These are phyloP conservation scores for Camponotus fellah DNA, from an alignment of 2,888 invertebrate species.

Conservation along the genomic window DNA sequence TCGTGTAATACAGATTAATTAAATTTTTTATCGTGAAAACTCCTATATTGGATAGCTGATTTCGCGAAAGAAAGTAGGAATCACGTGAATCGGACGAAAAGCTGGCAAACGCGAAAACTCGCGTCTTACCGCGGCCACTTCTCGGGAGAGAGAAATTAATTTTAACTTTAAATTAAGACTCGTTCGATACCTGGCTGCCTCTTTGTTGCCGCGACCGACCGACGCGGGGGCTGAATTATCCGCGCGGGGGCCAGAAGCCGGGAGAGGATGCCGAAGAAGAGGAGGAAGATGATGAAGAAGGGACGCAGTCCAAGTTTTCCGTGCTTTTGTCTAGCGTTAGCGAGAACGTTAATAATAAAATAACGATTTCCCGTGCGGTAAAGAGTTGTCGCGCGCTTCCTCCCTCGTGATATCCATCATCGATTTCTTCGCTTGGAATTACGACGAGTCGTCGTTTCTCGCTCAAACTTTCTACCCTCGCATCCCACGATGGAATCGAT, in stretches of 20 bases:
- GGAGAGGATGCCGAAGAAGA: constrained; percentile 48
- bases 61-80: constrained; percentile 49
- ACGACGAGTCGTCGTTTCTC: constrained; percentile 28
- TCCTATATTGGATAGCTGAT: constrained; percentile 15
- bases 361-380: constrained; percentile 51
- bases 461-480: constrained; percentile 5
- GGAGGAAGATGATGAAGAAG: constrained; percentile 41
- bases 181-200: constrained; percentile 83
- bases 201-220: constrained; percentile 82
- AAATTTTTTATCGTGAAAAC: constrained; percentile 28
- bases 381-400: constrained; percentile 59
- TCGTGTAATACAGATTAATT: constrained; percentile 5
- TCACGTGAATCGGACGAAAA: constrained; percentile 61
- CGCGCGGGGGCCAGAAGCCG: constrained; percentile 57
- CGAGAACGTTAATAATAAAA: constrained; percentile 73
- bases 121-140: constrained; percentile 25
- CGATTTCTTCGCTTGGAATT: constrained; percentile 49
- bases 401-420: constrained; percentile 27
- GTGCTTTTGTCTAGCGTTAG: constrained; percentile 84
- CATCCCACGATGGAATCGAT: constrained; percentile 7
- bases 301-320: constrained; percentile 79
- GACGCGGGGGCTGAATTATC: constrained; percentile 71
- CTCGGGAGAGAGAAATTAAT: constrained; percentile 83
- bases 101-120: constrained; percentile 73
- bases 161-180: constrained; percentile 86